Evolutionary conservation across 1,140 invertebrate species (phyloP).

Genomic region (Tetragonula clypearis): DNA sequence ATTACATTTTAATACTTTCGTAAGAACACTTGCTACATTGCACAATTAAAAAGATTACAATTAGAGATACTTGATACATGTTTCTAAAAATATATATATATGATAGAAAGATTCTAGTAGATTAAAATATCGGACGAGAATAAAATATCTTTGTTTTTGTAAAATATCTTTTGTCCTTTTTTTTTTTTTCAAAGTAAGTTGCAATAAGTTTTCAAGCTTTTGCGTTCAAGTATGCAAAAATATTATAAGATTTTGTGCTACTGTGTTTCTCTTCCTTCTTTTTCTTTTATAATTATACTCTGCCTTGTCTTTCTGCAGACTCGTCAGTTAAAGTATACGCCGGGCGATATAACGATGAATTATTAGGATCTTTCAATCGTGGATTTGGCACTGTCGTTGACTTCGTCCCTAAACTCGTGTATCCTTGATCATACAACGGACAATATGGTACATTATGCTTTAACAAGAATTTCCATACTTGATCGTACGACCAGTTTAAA

Average conservation of each 20-base stretch:
- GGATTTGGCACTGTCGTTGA: constrained; percentile 92
- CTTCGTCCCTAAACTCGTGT: constrained; percentile 92
- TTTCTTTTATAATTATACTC: constrained; percentile 71
- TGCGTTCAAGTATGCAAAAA: not conserved
- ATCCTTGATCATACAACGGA: constrained; percentile 93
- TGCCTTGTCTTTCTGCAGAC: constrained; percentile 88
- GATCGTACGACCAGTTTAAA: constrained; percentile 93
- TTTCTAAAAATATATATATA: not conserved
- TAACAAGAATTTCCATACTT: constrained; percentile 94
- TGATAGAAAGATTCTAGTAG: not conserved
- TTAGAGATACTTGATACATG: not conserved
- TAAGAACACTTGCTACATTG: not conserved
- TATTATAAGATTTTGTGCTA: not conserved
- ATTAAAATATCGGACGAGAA: not conserved
- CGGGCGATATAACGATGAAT: constrained; percentile 85
- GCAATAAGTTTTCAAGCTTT: not conserved
- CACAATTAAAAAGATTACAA: not conserved
- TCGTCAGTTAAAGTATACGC: constrained; percentile 90
- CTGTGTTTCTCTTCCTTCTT: not conserved
- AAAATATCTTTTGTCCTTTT: constrained; percentile 20
- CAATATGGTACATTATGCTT: constrained; percentile 92
- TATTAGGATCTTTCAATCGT: constrained; percentile 82
- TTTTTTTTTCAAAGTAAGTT: constrained; percentile 18
- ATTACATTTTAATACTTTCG: not conserved
- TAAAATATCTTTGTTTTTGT: constrained; percentile 5